Percentiles rank a stretch among this genome's conserved stretches.
phyloP scores from a whole-genome alignment of 1,140 invertebrate genomes.

The Drosophila takahashii region DNA sequence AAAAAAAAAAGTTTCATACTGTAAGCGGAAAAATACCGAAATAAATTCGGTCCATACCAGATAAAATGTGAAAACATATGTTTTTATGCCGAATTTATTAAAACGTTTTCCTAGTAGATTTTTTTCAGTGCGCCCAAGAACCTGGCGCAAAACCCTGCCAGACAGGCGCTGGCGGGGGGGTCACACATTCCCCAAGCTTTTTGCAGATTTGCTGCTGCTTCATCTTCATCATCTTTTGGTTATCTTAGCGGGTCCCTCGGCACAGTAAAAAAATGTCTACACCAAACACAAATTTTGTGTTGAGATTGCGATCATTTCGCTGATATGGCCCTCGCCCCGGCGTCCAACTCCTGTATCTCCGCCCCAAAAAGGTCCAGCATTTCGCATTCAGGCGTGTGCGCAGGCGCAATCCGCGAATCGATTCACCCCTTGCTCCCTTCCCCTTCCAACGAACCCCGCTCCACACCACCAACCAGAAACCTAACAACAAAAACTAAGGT shows the following conservation, averaged over 20 bases:
- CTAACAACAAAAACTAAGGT: constrained; percentile 46
- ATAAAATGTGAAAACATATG: too few species aligned
- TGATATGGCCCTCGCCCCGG: constrained; percentile 51
- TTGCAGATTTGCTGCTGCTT: constrained; percentile 78
- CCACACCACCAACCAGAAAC: not conserved
- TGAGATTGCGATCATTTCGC: constrained; percentile 81
- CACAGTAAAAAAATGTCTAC: constrained; percentile 81
- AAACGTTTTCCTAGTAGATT: too few species aligned
- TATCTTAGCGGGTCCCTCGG: constrained; percentile 52
- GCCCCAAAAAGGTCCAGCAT: constrained; percentile 26
- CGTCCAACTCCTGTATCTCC: not conserved
- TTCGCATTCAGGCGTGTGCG: constrained; percentile 80
- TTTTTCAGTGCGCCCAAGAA: constrained; percentile 15
- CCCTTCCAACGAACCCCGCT: constrained; percentile 2
- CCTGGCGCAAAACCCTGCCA: constrained; percentile 10
- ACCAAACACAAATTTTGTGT: constrained; percentile 83
- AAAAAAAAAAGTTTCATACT: too few species aligned
- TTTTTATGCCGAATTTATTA: too few species aligned
- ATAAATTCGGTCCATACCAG: too few species aligned
- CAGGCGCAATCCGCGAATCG: constrained; percentile 63
- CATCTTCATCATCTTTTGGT: constrained; percentile 80
- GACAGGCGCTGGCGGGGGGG: constrained; percentile 32
- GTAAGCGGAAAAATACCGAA: too few species aligned
- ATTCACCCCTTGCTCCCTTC: constrained; percentile 16
- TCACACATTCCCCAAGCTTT: constrained; percentile 47